Conservation (phyloP, 1,140 invertebrate species). For the Antheraea mylitta region DNA sequence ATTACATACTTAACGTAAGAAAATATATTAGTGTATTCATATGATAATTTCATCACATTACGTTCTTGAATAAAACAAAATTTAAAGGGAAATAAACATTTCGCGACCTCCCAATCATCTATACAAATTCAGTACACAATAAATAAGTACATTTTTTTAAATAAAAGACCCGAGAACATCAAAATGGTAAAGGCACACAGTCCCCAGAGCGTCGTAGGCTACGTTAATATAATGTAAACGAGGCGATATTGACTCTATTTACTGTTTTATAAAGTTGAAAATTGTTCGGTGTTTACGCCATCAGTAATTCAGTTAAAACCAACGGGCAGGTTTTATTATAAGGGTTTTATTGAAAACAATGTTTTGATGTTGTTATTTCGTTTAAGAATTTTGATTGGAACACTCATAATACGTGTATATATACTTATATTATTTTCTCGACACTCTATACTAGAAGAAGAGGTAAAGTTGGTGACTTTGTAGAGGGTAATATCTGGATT, state of each 20-base stretch:
- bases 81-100: not conserved
- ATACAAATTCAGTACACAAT: not conserved
- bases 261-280: conserved; percentile 11
- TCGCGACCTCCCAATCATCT: not conserved
- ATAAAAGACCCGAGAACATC: conserved; percentile 17
- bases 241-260: conserved; percentile 15
- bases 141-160: conserved; percentile 25
- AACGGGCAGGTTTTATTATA: conserved; percentile 20
- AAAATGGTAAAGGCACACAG: conserved; percentile 16
- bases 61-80: not conserved
- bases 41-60: no score
- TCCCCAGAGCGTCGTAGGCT: conserved; percentile 16
- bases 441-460: no score
- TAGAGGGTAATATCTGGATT: no score
- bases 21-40: no score
- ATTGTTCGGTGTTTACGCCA: conserved; percentile 10
- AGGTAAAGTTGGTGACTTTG: no score
- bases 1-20: no score
- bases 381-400: not conserved
- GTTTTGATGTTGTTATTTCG: conserved; percentile 7
- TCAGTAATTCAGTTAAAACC: conserved; percentile 23
- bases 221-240: conserved; percentile 17
- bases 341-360: conserved; percentile 20
- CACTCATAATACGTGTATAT: not conserved
- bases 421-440: no score